These are phyloP conservation scores for Apodemia zela DNA, from an alignment of 2,888 invertebrate genomes.

Conservation along the genomic window DNA sequence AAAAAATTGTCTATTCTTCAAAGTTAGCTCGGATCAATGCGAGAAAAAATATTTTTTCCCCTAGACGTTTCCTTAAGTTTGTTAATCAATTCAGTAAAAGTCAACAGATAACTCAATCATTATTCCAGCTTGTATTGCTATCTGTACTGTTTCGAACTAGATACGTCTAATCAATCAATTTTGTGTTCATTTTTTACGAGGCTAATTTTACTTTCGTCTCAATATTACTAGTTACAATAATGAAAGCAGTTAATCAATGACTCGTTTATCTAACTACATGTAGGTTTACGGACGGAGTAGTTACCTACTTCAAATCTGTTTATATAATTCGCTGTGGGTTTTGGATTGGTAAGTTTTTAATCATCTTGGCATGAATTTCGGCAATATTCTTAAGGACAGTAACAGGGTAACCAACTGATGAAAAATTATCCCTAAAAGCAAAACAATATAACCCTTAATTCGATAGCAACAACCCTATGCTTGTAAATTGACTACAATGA, in stretches of 20 bases:
- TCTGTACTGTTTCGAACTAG: constrained; percentile 3
- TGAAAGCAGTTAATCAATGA: constrained; percentile 10
- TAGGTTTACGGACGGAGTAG: not conserved
- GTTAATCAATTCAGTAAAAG: not conserved
- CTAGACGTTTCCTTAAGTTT: not conserved
- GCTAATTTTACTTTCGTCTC: constrained; percentile 14
- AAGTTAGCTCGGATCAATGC: too few relatives aligned
- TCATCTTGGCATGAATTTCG: too few relatives aligned
- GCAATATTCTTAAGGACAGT: too few relatives aligned
- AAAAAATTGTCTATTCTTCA: too few relatives aligned
- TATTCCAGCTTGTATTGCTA: not conserved
- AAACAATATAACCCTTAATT: too few relatives aligned
- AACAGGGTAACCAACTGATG: too few relatives aligned
- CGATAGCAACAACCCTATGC: too few relatives aligned
- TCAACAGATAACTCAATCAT: not conserved
- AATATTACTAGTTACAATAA: constrained; percentile 1
- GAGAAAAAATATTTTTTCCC: not conserved
- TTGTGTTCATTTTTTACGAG: constrained; percentile 13
- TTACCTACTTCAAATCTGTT: not conserved
- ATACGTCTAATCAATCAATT: constrained; percentile 15
- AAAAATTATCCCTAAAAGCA: too few relatives aligned
- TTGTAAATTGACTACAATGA: too few relatives aligned
- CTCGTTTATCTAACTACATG: not conserved
- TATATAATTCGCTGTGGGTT: not conserved
- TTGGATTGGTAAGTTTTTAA: too few relatives aligned